Evolutionary conservation across 1,140 invertebrate species (phyloP).

Genomic region (Pygmarrhopalites habei): DNA sequence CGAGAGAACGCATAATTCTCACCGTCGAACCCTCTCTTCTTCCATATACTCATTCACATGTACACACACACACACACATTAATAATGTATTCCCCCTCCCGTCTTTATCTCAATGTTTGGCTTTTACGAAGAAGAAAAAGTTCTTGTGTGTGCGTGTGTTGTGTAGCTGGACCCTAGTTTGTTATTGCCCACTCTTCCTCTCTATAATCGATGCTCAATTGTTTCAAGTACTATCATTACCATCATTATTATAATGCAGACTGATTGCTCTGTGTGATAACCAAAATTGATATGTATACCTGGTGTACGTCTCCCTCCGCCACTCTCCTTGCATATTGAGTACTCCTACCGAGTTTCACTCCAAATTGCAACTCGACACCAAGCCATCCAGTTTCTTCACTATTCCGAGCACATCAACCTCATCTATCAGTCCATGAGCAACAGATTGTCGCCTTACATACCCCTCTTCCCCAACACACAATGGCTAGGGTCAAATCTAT

Average conservation of each 20-base stretch:
- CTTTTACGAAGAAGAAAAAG: too few relatives aligned
- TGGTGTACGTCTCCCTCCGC: too few relatives aligned
- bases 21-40: too few relatives aligned
- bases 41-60: too few relatives aligned
- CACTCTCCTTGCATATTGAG: conserved; percentile 28
- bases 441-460: conserved; percentile 20
- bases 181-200: conserved; percentile 1
- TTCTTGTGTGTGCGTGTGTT: too few relatives aligned
- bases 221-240: conserved; percentile 3
- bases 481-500: neutral
- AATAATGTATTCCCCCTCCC: too few relatives aligned
- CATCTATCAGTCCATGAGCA: conserved; percentile 16
- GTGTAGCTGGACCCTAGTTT: too few relatives aligned
- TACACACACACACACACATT: too few relatives aligned
- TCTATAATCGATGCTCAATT: conserved; percentile 14
- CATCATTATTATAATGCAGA: conserved; percentile 19
- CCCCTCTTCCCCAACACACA: neutral
- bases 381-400: too few relatives aligned
- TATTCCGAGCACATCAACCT: neutral
- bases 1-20: conserved; percentile 3
- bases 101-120: too few relatives aligned
- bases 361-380: conserved; percentile 22
- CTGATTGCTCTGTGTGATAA: conserved; percentile 20
- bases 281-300: conserved; percentile 23
- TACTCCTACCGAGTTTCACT: neutral